phyloP scores from a whole-genome alignment of 2,113 vertebrate genomes.

The Pedetes capensis region DNA sequence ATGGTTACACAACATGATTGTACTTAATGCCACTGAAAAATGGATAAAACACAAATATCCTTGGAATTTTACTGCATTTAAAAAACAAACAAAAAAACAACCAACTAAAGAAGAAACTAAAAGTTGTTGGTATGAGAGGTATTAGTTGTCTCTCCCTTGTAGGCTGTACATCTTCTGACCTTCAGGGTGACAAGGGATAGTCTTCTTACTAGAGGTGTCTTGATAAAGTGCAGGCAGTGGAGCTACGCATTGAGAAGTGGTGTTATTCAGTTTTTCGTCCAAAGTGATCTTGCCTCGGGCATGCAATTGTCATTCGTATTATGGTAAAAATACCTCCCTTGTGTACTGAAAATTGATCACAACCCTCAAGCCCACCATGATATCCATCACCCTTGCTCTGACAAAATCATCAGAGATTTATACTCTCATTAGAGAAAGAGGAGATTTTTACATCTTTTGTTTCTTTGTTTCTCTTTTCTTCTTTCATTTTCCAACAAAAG shows the following conservation, averaged over 20 bases:
- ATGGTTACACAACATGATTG: neutral
- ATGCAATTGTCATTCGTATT: constrained; percentile 58
- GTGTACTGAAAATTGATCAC: constrained; percentile 46
- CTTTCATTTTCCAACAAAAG: constrained; percentile 86
- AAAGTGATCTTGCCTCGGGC: constrained; percentile 67
- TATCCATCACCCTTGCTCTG: neutral
- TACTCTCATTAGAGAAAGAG: neutral
- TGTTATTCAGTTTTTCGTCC: constrained; percentile 11
- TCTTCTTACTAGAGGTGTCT: neutral
- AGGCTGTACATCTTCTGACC: neutral
- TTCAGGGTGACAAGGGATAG: neutral
- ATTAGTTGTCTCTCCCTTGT: neutral
- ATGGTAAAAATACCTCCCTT: constrained; percentile 46
- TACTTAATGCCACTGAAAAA: neutral
- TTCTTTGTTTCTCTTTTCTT: constrained; percentile 69
- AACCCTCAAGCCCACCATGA: fast-evolving
- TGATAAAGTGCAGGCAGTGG: neutral
- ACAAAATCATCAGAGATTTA: constrained; percentile 24
- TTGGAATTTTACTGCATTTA: neutral
- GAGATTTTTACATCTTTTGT: constrained; percentile 43
- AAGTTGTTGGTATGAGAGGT: neutral
- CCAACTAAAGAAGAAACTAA: neutral
- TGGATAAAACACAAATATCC: neutral
- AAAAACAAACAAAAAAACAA: neutral
- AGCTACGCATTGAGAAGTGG: neutral